Evolutionary conservation across 1,140 invertebrate genomes (phyloP).

Genomic region (Zaprionus ornatus): DNA sequence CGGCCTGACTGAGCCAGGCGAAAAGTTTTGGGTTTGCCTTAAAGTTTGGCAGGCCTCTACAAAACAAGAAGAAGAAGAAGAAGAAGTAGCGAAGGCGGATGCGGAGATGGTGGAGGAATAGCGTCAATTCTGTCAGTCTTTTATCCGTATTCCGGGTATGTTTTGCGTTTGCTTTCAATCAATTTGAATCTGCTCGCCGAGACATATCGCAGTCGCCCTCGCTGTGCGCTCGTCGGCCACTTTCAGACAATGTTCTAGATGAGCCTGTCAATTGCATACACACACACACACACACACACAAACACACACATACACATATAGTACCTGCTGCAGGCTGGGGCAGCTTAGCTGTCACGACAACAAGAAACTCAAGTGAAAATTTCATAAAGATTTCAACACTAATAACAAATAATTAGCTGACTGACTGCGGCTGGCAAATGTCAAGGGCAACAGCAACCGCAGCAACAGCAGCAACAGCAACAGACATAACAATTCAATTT

Average conservation of each 20-base stretch:
- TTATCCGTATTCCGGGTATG: slow-evolving; percentile 34
- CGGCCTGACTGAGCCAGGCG: slow-evolving; percentile 20
- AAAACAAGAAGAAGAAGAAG: neutral
- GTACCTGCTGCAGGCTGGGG: slow-evolving; percentile 10
- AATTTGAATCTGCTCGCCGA: slow-evolving; percentile 52
- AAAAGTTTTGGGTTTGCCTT: slow-evolving; percentile 66
- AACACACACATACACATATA: slow-evolving; percentile 17
- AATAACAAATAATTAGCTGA: slow-evolving; percentile 79
- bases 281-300: slow-evolving; percentile 23
- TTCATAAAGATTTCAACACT: slow-evolving; percentile 78
- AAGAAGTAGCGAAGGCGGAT: neutral
- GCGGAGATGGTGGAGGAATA: neutral
- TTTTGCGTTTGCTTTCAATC: slow-evolving; percentile 75
- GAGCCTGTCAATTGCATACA: slow-evolving; percentile 74
- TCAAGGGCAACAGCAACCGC: slow-evolving; percentile 34
- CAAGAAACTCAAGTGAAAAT: slow-evolving; percentile 45
- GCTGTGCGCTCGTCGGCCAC: slow-evolving; percentile 45
- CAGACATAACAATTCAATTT: slow-evolving; percentile 27
- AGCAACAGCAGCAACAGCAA: slow-evolving; percentile 3
- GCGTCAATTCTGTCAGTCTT: slow-evolving; percentile 9
- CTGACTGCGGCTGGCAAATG: slow-evolving; percentile 63
- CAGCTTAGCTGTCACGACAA: slow-evolving; percentile 35
- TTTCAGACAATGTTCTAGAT: slow-evolving; percentile 76
- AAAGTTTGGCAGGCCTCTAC: slow-evolving; percentile 37
- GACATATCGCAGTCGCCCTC: slow-evolving; percentile 41